A percentile compares a stretch with the other conserved stretches of the same genome.
These are phyloP conservation scores for Poecile montanus DNA, from an alignment of 2,797 vertebrate species.

Conservation along the genomic window DNA sequence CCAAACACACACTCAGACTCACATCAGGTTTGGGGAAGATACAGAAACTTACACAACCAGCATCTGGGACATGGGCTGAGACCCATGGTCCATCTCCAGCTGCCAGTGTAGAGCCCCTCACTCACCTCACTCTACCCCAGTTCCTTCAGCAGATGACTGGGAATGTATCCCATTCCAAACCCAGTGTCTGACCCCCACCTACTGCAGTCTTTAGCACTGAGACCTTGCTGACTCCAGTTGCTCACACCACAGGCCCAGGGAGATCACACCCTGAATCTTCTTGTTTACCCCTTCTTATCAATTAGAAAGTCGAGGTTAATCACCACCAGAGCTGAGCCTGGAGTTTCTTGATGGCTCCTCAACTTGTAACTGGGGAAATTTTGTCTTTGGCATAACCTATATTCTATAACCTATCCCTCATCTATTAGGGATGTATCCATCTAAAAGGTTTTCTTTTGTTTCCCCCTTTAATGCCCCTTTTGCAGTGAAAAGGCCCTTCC, in stretches of 20 bases:
- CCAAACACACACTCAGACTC: rapidly evolving
- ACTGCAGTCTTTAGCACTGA: not conserved
- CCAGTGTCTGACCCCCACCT: not conserved
- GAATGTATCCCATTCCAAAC: not conserved
- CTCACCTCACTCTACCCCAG: not conserved
- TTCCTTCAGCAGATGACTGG: not conserved
- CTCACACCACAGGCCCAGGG: not conserved
- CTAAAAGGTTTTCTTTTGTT: not conserved
- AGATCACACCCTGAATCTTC: not conserved
- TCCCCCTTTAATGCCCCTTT: not conserved
- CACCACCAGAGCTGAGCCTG: not conserved
- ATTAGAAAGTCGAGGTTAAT: not conserved
- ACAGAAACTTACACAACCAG: rapidly evolving
- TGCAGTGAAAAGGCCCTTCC: not conserved
- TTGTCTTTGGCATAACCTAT: not conserved
- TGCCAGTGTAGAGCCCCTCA: not conserved
- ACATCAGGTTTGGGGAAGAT: not conserved
- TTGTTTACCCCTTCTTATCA: not conserved
- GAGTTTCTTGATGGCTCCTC: not conserved
- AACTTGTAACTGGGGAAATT: not conserved
- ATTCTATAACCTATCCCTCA: not conserved
- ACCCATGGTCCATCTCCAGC: rapidly evolving
- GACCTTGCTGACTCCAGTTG: rapidly evolving
- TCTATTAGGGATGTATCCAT: not conserved
- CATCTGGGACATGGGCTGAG: not conserved